These are phyloP conservation scores for Exaiptasia diaphana DNA, from an alignment of 64 coral and sea anemone species.

Conservation along the genomic window DNA sequence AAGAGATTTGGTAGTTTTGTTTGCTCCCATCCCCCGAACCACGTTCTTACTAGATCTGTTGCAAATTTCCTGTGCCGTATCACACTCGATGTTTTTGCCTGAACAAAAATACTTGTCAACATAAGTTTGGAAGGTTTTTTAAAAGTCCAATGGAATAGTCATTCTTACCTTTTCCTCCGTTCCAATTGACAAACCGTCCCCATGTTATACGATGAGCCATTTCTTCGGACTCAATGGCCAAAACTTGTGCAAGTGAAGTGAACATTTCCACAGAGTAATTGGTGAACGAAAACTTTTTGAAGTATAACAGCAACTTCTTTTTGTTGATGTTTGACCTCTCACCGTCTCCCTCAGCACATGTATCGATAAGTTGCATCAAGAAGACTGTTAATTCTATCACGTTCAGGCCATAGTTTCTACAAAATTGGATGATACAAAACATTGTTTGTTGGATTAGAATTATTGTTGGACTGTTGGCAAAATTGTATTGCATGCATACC, in stretches of 20 bases:
- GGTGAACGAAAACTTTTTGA: not conserved
- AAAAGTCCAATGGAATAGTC: not conserved
- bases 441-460: not conserved
- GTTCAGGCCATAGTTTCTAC: constrained; percentile 40
- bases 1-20: constrained; percentile 44
- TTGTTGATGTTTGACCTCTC: constrained; percentile 9
- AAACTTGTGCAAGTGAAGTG: constrained; percentile 7
- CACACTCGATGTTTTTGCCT: constrained; percentile 34
- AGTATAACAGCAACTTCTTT: not conserved
- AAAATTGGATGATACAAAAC: too few species aligned
- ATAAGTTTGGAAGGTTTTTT: too few species aligned
- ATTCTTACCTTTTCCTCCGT: constrained; percentile 37
- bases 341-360: constrained; percentile 22
- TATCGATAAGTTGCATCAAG: constrained; percentile 54
- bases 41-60: constrained; percentile 25
- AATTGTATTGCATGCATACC: too few species aligned
- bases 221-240: not conserved
- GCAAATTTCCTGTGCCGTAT: constrained; percentile 47
- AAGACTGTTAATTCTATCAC: constrained; percentile 19
- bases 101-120: constrained; percentile 24
- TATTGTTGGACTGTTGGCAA: not conserved
- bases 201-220: not conserved
- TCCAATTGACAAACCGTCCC: not conserved
- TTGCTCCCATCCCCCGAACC: constrained; percentile 40
- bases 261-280: constrained; percentile 20